Evolutionary conservation across 1,140 invertebrate genomes (phyloP).

Genomic region (Araneus ventricosus): DNA sequence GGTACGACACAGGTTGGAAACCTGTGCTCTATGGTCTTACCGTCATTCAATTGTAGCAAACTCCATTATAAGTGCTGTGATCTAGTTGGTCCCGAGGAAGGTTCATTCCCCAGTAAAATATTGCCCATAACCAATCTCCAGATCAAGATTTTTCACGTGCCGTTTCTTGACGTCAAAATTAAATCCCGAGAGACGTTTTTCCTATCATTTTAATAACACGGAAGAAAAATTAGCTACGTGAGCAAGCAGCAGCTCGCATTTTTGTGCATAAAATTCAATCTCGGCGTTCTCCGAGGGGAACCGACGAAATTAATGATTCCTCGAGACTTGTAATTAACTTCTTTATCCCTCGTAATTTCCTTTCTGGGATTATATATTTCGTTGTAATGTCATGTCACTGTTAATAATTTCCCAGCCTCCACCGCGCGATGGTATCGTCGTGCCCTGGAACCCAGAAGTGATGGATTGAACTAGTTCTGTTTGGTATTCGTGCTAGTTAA

Average conservation of each 20-base stretch:
- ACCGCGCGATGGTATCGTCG: background rate
- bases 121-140: background rate
- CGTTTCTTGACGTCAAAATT: background rate
- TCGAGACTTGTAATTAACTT: background rate
- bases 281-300: background rate
- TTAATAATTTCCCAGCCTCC: background rate
- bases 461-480: background rate
- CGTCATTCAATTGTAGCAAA: too few relatives aligned
- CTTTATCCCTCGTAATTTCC: background rate
- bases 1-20: too few relatives aligned
- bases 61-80: background rate
- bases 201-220: background rate
- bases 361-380: background rate
- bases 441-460: background rate
- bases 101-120: background rate
- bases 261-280: conserved; percentile 7
- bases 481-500: background rate
- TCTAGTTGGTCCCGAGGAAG: background rate
- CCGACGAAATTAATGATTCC: background rate
- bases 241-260: background rate
- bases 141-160: background rate
- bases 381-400: background rate
- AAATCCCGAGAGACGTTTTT: background rate
- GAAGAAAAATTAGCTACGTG: background rate
- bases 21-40: too few relatives aligned